Conservation (phyloP, 2,113 vertebrate species). For the Telmatochromis brichardi region DNA sequence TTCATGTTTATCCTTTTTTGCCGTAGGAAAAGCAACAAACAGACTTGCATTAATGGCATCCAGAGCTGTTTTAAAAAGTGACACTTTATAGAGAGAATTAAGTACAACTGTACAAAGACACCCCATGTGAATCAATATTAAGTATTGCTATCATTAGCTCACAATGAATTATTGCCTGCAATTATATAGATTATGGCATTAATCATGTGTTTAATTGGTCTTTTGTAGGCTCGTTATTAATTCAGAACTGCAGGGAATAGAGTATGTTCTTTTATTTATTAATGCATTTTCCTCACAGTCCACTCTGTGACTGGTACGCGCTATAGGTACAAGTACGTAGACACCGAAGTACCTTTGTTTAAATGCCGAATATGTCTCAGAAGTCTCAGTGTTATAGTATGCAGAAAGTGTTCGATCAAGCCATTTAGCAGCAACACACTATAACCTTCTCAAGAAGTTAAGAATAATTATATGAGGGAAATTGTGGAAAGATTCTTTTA, state of each 20-base stretch:
- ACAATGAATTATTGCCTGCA: constrained; percentile 68
- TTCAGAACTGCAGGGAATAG: constrained; percentile 66
- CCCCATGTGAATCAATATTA: constrained; percentile 68
- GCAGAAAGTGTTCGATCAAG: not conserved
- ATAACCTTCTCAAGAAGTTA: not conserved
- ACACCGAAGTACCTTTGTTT: not conserved
- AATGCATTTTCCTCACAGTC: constrained; percentile 29
- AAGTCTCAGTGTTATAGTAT: not conserved
- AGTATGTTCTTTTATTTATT: constrained; percentile 71
- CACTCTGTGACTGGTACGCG: constrained; percentile 8
- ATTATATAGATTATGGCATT: constrained; percentile 74
- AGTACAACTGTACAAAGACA: constrained; percentile 56
- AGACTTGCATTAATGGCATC: constrained; percentile 32
- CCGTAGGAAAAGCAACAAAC: constrained; percentile 31
- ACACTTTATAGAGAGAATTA: constrained; percentile 55
- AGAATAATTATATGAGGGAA: not conserved
- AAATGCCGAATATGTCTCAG: not conserved
- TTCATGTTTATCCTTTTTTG: constrained; percentile 14
- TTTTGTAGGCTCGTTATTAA: constrained; percentile 72
- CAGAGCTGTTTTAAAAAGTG: constrained; percentile 34
- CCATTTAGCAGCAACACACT: not conserved
- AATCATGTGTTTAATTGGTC: constrained; percentile 76
- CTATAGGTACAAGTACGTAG: constrained; percentile 15
- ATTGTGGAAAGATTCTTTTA: not conserved
- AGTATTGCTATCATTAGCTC: constrained; percentile 70